These are phyloP conservation scores for Drosophila ironensis DNA, from an alignment of 1,140 invertebrate species.

Conservation along the genomic window DNA sequence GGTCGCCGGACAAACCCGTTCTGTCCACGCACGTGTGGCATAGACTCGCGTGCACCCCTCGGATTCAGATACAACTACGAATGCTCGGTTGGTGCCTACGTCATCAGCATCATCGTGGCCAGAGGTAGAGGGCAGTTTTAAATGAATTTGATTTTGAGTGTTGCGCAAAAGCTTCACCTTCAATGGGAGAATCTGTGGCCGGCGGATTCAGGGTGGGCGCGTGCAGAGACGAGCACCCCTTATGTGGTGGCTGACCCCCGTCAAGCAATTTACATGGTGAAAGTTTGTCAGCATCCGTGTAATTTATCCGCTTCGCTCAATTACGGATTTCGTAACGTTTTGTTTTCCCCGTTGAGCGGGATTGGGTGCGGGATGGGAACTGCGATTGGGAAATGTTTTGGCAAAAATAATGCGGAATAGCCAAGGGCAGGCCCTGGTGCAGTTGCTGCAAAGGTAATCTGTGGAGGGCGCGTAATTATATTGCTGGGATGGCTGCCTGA, in stretches of 20 bases:
- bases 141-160: conserved; percentile 63
- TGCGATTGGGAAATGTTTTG: too few relatives aligned
- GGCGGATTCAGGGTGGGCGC: neutral
- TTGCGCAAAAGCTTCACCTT: conserved; percentile 63
- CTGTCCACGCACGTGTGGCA: conserved; percentile 40
- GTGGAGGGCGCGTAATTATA: conserved; percentile 4
- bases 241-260: conserved; percentile 41
- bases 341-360: neutral
- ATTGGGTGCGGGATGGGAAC: neutral
- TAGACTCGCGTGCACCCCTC: conserved; percentile 29
- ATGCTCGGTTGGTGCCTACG: conserved; percentile 15
- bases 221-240: conserved; percentile 15
- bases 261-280: conserved; percentile 53
- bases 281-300: conserved; percentile 61
- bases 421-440: neutral
- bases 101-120: conserved; percentile 25
- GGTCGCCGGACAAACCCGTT: conserved; percentile 6
- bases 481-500: neutral
- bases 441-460: conserved; percentile 14
- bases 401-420: too few relatives aligned
- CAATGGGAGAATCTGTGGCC: conserved; percentile 9
- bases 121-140: conserved; percentile 26
- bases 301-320: conserved; percentile 63
- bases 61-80: neutral
- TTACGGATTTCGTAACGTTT: conserved; percentile 53